phyloP scores from a whole-genome alignment of 2,888 invertebrate species.

The Agonopterix arenella region DNA sequence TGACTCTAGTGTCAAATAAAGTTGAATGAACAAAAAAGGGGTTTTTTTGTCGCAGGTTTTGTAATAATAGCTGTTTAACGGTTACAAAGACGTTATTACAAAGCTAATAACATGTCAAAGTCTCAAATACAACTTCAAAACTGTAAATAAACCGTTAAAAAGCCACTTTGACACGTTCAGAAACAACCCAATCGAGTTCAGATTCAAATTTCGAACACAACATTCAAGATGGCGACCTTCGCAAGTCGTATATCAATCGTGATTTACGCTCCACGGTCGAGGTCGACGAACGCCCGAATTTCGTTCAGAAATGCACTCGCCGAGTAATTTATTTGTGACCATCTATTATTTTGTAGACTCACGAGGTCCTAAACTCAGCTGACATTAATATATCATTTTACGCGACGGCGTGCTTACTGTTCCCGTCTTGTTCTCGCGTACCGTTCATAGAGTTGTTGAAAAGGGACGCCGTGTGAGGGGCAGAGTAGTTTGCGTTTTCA shows the following conservation, averaged over 20 bases:
- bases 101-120: constrained; percentile 14
- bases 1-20: too few species aligned
- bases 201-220: constrained; percentile 71
- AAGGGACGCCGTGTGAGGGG: constrained; percentile 42
- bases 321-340: constrained; percentile 75
- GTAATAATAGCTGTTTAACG: neutral
- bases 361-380: constrained; percentile 76
- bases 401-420: constrained; percentile 53
- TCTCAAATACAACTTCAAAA: constrained; percentile 10
- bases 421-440: constrained; percentile 35
- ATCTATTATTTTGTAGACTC: constrained; percentile 77
- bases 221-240: constrained; percentile 74
- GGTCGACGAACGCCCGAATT: constrained; percentile 74
- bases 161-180: constrained; percentile 35
- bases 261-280: constrained; percentile 71
- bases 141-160: constrained; percentile 19
- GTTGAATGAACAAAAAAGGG: too few species aligned
- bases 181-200: constrained; percentile 54
- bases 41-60: too few species aligned
- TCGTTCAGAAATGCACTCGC: constrained; percentile 73
- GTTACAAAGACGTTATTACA: constrained; percentile 7
- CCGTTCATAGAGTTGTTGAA: constrained; percentile 21
- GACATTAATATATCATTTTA: constrained; percentile 77
- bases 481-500: constrained; percentile 71
- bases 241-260: constrained; percentile 69